Conservation (phyloP, 2,113 vertebrate genomes). For the Sorex araneus region DNA sequence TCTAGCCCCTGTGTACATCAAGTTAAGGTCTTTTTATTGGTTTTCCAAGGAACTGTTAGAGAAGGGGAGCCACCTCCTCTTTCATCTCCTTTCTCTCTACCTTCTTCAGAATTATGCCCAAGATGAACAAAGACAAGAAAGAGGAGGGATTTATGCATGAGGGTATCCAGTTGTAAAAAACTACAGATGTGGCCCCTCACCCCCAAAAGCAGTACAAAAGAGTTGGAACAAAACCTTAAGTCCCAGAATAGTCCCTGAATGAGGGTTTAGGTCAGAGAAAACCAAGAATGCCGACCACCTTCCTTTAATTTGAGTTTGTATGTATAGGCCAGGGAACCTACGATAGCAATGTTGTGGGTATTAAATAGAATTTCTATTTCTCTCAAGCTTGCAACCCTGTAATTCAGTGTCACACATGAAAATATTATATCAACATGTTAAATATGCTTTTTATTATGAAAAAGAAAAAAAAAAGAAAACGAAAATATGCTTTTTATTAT, state of each 20-base stretch:
- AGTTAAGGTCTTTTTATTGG: not conserved
- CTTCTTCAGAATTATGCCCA: slow-evolving; percentile 23
- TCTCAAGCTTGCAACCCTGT: not conserved
- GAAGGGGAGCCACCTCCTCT: not conserved
- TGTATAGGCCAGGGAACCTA: not conserved
- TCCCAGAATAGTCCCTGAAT: not conserved
- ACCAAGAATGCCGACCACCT: not conserved
- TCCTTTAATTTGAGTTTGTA: not conserved
- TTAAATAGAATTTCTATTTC: not conserved
- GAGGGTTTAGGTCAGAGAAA: not conserved
- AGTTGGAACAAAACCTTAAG: not conserved
- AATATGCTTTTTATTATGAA: not conserved
- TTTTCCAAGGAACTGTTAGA: not conserved
- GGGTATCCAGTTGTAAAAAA: not conserved
- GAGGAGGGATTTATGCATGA: not conserved
- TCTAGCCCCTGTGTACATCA: too few species aligned
- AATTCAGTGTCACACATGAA: not conserved
- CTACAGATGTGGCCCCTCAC: not conserved
- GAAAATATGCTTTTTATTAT: slow-evolving; percentile 13
- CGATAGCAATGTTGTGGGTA: not conserved
- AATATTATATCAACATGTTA: slow-evolving; percentile 2
- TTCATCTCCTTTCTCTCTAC: not conserved
- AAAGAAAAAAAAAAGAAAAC: too few species aligned
- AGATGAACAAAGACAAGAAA: slow-evolving; percentile 27
- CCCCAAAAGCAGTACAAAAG: not conserved